Evolutionary conservation across 2,797 vertebrate genomes (phyloP), one percentile per base, ranked within the genome.

Genomic region (Borostomias antarcticus): DNA sequence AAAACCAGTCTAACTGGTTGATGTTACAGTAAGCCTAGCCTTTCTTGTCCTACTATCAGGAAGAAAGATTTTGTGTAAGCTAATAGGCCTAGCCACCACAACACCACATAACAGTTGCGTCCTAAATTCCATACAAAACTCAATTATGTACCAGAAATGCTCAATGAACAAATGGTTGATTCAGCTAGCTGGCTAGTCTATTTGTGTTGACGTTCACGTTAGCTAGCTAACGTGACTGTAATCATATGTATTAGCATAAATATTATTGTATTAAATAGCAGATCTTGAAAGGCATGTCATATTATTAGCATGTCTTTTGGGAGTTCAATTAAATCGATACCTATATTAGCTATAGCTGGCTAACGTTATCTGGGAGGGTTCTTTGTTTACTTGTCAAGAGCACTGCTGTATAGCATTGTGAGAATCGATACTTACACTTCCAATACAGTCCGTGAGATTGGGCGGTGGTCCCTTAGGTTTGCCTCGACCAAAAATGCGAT

Each of bases 371-470:
- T 19, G 62, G 21, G 66, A 60, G 26, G 35, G 1, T 70, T 78
- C 68, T 85, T 88, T 89, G 85, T 89, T 90, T 89, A 75, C 79
- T 74, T 37, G 66, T 47, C 47, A 2, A 35, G 40, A 45, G n/a
- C n/a, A n/a, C n/a, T n/a, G n/a, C n/a, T n/a, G n/a, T n/a, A n/a
- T n/a, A n/a, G n/a, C n/a, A 73, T 81, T 68, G 1, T 8, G 45
- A 43, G 9, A 26, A 40, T 4, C 2, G 50, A 35, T 25, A 91
- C 97, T 89, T 84, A 99, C 97, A 73, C 51, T 93, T 72, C 94
- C 94, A 74, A 99, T 98, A 69, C 96, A 98, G 91, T 98, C 97
- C 0, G 96, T 90, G 3, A 99, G 89, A 86, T 95, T 98, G 11
- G 97, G 95, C 0, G 96, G 93, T 0, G 97, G 96, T 10, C 35